phyloP scores from a whole-genome alignment of 2,113 vertebrate genomes.

The Synchiropus splendidus region DNA sequence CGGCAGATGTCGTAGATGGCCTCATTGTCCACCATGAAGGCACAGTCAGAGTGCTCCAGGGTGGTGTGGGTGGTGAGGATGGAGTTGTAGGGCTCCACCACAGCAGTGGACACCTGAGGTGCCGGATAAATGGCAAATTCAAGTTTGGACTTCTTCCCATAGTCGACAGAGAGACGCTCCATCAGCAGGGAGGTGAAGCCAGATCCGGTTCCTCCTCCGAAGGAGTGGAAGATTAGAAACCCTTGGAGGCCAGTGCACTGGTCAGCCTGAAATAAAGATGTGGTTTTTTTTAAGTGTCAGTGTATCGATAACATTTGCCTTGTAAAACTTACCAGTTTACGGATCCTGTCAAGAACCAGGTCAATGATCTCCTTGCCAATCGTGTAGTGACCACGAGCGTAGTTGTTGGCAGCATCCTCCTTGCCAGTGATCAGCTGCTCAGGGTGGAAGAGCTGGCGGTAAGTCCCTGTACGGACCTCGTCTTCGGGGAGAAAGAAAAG shows the following conservation, averaged over 20 bases:
- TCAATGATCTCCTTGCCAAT: conserved; percentile 63
- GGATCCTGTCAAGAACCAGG: conserved; percentile 56
- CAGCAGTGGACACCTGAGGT: conserved; percentile 69
- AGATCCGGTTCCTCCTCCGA: conserved; percentile 66
- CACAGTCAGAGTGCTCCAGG: conserved; percentile 63
- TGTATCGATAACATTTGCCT: background rate
- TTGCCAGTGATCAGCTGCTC: conserved; percentile 79
- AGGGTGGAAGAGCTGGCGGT: conserved; percentile 78
- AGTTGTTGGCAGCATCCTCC: conserved; percentile 81
- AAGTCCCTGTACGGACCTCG: conserved; percentile 73
- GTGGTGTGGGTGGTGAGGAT: conserved; percentile 68
- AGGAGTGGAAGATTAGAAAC: conserved; percentile 68
- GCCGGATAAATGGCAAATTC: conserved; percentile 61
- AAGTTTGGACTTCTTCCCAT: conserved; percentile 65
- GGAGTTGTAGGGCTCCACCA: conserved; percentile 83
- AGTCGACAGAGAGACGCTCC: conserved; percentile 68
- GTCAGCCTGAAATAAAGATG: conserved; percentile 46
- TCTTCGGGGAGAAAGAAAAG: conserved; percentile 28
- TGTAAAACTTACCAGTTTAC: conserved; percentile 48
- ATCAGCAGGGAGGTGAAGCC: conserved; percentile 72
- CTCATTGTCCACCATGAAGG: conserved; percentile 55
- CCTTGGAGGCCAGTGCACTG: conserved; percentile 70
- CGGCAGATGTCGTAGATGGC: conserved; percentile 55
- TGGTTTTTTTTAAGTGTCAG: accelerated
- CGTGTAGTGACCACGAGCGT: conserved; percentile 70